phyloP scores from a whole-genome alignment of 2,888 invertebrate genomes.

The Saturnia pavonia region DNA sequence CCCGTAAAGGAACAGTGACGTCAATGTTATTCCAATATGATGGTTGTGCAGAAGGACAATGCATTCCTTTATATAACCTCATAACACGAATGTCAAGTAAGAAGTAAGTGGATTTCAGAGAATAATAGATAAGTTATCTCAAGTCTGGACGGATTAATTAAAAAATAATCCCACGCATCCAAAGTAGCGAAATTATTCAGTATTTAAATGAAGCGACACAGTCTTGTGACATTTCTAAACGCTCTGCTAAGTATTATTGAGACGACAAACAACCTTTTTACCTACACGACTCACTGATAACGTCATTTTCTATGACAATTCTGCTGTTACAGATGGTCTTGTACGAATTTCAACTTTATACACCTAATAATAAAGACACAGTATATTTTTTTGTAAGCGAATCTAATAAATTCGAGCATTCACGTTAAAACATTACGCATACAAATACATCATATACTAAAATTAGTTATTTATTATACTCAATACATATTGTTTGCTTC shows the following conservation, averaged over 20 bases:
- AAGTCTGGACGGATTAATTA: neutral
- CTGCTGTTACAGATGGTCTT: constrained; percentile 13
- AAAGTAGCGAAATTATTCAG: neutral
- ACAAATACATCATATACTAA: constrained; percentile 16
- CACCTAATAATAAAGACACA: neutral
- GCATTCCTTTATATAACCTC: neutral
- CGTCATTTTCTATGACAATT: constrained; percentile 35
- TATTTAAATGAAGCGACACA: neutral
- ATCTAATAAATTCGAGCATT: neutral
- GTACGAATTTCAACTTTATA: constrained; percentile 7
- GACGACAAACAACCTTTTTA: constrained; percentile 30
- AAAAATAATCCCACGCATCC: neutral
- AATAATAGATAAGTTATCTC: neutral
- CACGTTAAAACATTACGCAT: constrained; percentile 9
- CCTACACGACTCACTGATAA: constrained; percentile 50
- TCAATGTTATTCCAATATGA: neutral
- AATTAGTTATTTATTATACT: constrained; percentile 4
- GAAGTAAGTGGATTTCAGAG: neutral
- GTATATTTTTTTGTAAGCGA: neutral
- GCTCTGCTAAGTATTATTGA: constrained; percentile 26
- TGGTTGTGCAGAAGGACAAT: neutral
- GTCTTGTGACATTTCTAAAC: constrained; percentile 1
- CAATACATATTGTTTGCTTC: constrained; percentile 10
- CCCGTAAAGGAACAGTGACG: neutral
- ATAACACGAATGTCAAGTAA: neutral